These are phyloP conservation scores for Campoletis raptor DNA, from an alignment of 2,888 invertebrate genomes.

Conservation along the genomic window DNA sequence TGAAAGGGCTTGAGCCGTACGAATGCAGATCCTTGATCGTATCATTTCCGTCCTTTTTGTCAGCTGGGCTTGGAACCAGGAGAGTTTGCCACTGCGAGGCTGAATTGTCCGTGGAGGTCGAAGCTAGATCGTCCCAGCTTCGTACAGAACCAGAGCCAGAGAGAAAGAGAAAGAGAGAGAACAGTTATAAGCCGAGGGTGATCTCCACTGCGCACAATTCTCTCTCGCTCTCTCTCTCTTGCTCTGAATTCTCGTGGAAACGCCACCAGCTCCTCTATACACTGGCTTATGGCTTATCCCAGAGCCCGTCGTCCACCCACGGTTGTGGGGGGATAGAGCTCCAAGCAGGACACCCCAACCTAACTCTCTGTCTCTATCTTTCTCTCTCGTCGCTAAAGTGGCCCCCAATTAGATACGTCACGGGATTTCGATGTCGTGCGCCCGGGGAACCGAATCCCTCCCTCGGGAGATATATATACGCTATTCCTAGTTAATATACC, in stretches of 20 bases:
- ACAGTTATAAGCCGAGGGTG: constrained; percentile 82
- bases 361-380: constrained; percentile 71
- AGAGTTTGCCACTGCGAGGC: constrained; percentile 60
- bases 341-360: constrained; percentile 49
- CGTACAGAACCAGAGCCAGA: constrained; percentile 22
- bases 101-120: constrained; percentile 67
- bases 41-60: neutral
- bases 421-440: constrained; percentile 83
- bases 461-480: constrained; percentile 73
- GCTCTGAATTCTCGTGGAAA: constrained; percentile 45
- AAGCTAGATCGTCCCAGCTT: constrained; percentile 53
- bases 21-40: neutral
- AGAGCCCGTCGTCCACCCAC: constrained; percentile 58
- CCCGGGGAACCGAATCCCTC: constrained; percentile 76
- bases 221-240: constrained; percentile 65
- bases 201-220: constrained; percentile 74
- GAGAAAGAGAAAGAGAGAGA: constrained; percentile 70
- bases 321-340: constrained; percentile 22
- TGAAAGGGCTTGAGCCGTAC: constrained; percentile 10
- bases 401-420: constrained; percentile 84
- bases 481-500: constrained; percentile 45
- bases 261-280: constrained; percentile 53
- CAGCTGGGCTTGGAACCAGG: constrained; percentile 33
- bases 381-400: constrained; percentile 81
- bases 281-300: constrained; percentile 81